These are phyloP conservation scores for Dolichallabes microphthalmus DNA, from an alignment of 2,113 vertebrate genomes.

Conservation along the genomic window DNA sequence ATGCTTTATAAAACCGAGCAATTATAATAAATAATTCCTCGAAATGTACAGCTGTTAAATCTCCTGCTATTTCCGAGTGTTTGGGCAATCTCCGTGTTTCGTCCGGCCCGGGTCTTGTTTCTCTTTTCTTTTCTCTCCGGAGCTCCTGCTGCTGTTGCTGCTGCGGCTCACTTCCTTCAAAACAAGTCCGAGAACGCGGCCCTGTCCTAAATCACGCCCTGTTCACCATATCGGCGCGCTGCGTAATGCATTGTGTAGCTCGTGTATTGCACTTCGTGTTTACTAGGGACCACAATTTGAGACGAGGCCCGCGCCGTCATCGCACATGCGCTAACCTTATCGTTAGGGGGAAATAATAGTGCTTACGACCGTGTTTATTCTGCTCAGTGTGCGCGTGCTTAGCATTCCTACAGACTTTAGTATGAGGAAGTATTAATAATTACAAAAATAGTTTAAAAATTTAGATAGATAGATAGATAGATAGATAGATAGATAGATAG, in stretches of 20 bases:
- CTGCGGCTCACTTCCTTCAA: constrained; percentile 38
- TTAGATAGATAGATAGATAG: background rate
- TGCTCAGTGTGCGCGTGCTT: background rate
- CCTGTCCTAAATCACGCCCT: background rate
- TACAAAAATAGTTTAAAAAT: background rate
- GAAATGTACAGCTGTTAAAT: background rate
- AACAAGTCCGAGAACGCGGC: constrained; percentile 32
- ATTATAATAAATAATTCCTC: background rate
- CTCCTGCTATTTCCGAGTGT: background rate
- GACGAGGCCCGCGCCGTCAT: background rate
- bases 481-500: too few species aligned
- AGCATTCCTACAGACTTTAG: background rate
- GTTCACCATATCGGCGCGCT: background rate
- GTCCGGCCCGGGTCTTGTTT: background rate
- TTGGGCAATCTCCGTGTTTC: background rate
- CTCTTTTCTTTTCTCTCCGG: constrained; percentile 9
- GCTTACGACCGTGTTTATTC: background rate
- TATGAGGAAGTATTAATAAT: background rate
- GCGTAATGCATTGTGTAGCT: background rate
- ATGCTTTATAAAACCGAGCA: background rate
- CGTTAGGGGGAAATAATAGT: background rate
- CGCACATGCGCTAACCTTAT: background rate
- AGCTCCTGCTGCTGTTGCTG: too few species aligned
- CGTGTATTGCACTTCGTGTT: background rate
- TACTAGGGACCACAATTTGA: background rate